Conservation (phyloP, 2,888 invertebrate species). For the Colletes collaris region DNA sequence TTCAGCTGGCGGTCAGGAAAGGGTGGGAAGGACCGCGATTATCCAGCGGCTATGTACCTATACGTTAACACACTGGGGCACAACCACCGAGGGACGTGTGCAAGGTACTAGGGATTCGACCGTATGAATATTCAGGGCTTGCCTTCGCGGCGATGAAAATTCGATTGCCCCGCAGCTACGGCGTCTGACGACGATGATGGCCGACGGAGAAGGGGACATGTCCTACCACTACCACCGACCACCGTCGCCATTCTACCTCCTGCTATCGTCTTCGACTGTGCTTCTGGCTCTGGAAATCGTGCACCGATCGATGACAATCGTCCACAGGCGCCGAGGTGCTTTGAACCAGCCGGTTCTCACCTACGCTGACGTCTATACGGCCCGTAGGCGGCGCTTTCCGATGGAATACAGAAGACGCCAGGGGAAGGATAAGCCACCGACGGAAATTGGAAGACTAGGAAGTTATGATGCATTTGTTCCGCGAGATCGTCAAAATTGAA, state of each 20-base stretch:
- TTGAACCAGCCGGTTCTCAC: constrained; percentile 52
- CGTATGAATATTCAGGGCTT: constrained; percentile 70
- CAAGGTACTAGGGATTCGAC: constrained; percentile 57
- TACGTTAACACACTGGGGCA: constrained; percentile 51
- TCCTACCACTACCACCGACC: constrained; percentile 11
- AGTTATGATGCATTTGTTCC: constrained; percentile 56
- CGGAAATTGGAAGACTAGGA: constrained; percentile 51
- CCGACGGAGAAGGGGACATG: constrained; percentile 35
- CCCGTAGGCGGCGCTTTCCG: constrained; percentile 41
- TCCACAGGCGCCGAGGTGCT: constrained; percentile 53
- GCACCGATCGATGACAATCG: constrained; percentile 66
- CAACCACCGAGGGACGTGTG: constrained; percentile 45
- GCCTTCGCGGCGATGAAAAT: constrained; percentile 70
- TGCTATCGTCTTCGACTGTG: constrained; percentile 44
- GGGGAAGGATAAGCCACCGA: constrained; percentile 29
- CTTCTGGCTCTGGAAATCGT: constrained; percentile 49
- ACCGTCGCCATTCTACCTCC: not conserved
- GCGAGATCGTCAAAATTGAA: constrained; percentile 51
- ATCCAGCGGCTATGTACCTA: constrained; percentile 64
- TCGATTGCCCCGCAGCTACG: constrained; percentile 68
- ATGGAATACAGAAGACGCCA: constrained; percentile 19
- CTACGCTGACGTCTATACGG: constrained; percentile 37
- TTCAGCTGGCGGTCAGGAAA: constrained; percentile 59
- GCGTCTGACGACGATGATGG: constrained; percentile 58
- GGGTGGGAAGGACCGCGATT: constrained; percentile 53